Conservation (phyloP, 2,888 invertebrate genomes). For the Tetheella fluctuosa region DNA sequence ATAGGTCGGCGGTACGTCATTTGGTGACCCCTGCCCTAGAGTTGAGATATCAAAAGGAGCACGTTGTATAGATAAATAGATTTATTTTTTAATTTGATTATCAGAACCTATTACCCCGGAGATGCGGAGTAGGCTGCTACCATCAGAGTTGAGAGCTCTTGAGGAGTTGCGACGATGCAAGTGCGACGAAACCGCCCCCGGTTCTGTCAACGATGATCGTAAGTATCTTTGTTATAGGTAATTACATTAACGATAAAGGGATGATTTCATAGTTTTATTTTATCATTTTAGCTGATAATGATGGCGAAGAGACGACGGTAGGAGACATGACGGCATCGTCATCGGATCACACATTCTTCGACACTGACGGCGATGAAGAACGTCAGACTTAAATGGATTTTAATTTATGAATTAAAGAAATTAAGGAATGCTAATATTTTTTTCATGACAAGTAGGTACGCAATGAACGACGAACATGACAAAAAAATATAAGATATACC, state of each 20-base stretch:
- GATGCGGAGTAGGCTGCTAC: slow-evolving; percentile 42
- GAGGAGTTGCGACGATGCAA: slow-evolving; percentile 69
- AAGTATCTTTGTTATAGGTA: not conserved
- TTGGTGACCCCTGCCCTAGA: too few relatives aligned
- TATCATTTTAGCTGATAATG: not conserved
- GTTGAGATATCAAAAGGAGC: too few relatives aligned
- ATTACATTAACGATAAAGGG: not conserved
- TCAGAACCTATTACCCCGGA: not conserved
- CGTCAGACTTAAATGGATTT: not conserved
- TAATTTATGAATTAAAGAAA: too few relatives aligned
- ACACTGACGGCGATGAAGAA: not conserved
- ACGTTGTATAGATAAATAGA: too few relatives aligned
- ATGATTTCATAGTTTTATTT: not conserved
- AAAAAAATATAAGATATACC: too few relatives aligned
- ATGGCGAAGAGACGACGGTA: not conserved
- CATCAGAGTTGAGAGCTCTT: slow-evolving; percentile 58
- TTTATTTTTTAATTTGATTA: not conserved
- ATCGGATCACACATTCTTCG: not conserved
- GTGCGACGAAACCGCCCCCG: slow-evolving; percentile 52
- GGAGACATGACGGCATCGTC: not conserved
- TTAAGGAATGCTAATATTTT: too few relatives aligned
- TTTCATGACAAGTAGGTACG: too few relatives aligned
- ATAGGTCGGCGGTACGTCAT: too few relatives aligned
- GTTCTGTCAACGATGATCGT: slow-evolving; percentile 16
- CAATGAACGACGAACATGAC: too few relatives aligned